A percentile compares a stretch with the other conserved stretches of the same genome.
Evolutionary conservation across 2,888 invertebrate species (phyloP).

Genomic region (Iselma pallidipennis): DNA sequence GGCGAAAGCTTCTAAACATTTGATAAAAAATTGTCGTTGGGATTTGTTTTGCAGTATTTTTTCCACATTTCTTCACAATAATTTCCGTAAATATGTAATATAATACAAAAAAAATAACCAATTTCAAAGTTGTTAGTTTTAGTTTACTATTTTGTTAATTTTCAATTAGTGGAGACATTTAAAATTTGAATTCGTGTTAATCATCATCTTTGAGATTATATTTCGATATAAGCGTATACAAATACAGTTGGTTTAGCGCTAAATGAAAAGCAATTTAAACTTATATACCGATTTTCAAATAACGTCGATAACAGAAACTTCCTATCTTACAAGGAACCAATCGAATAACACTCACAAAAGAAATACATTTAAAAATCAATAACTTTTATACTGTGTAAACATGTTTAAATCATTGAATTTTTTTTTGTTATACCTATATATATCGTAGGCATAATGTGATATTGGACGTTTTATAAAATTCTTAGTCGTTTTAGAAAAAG

Average conservation of each 20-base stretch:
- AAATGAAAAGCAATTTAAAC: constrained; percentile 24
- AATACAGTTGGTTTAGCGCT: constrained; percentile 13
- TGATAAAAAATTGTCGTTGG: background rate
- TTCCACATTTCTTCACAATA: background rate
- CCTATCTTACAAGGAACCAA: constrained; percentile 13
- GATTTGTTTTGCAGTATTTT: background rate
- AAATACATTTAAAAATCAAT: constrained; percentile 23
- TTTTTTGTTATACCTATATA: too few relatives aligned
- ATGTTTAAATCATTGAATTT: too few relatives aligned
- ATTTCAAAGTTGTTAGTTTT: background rate
- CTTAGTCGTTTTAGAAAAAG: too few relatives aligned
- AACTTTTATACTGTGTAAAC: background rate
- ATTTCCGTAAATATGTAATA: too few relatives aligned
- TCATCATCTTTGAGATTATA: too few relatives aligned
- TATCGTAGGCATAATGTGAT: too few relatives aligned
- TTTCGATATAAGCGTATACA: too few relatives aligned
- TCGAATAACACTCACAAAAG: constrained; percentile 19
- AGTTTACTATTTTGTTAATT: background rate
- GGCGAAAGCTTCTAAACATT: background rate
- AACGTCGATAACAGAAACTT: constrained; percentile 19
- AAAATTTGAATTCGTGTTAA: background rate
- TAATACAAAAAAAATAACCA: too few relatives aligned
- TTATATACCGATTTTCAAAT: constrained; percentile 20
- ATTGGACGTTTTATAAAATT: too few relatives aligned
- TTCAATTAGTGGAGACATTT: background rate